Conservation (phyloP, 1,140 invertebrate species). For the Papilio aristodemus region DNA sequence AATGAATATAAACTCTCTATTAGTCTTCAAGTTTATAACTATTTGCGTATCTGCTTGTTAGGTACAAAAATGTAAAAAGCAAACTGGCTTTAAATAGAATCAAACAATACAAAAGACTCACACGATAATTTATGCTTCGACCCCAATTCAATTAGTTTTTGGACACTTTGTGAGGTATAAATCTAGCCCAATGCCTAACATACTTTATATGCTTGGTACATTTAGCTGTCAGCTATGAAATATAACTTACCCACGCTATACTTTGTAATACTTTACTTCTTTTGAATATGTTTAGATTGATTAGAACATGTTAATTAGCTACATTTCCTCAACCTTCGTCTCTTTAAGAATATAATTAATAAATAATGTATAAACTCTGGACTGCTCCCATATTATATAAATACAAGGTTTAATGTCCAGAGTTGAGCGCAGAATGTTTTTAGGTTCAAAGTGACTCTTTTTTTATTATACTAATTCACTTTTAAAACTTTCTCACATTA, state of each 20-base stretch:
- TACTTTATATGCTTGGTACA: background rate
- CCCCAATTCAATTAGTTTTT: conserved; percentile 17
- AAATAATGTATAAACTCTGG: background rate
- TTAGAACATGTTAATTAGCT: too few species aligned
- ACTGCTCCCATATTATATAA: background rate
- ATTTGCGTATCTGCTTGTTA: too few species aligned
- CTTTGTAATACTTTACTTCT: background rate
- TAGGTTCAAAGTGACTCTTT: background rate
- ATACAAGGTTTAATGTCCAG: background rate
- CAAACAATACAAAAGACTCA: background rate
- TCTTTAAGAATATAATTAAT: background rate
- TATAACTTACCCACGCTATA: background rate
- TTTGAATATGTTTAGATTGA: too few species aligned
- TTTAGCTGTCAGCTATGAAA: background rate
- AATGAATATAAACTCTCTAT: too few species aligned
- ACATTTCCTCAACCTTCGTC: too few species aligned
- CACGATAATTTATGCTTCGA: background rate
- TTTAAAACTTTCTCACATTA: background rate
- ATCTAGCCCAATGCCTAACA: background rate
- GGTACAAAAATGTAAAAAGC: background rate
- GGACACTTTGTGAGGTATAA: conserved; percentile 18
- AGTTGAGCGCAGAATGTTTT: background rate
- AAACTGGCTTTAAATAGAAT: background rate
- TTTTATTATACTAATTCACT: conserved; percentile 17
- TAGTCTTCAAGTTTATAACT: too few species aligned